Percentiles rank a stretch among this genome's conserved stretches.
Evolutionary conservation across 2,113 vertebrate species (phyloP).

Genomic region (Phycodurus eques): DNA sequence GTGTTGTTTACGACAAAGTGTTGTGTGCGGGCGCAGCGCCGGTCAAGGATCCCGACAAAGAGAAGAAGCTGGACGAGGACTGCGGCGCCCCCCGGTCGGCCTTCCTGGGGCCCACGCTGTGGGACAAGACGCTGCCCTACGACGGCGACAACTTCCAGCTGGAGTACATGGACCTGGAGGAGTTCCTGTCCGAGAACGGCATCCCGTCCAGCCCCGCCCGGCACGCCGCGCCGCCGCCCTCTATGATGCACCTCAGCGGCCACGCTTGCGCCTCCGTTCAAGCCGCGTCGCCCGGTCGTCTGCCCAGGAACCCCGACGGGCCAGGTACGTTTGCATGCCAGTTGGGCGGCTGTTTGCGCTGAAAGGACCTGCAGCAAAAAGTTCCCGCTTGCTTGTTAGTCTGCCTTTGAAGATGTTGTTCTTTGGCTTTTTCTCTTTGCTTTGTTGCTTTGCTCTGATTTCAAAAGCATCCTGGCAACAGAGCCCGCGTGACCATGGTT

Average conservation of each 20-base stretch:
- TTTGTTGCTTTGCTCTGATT: too few relatives aligned
- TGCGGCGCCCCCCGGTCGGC: constrained; percentile 81
- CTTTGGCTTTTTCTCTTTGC: too few relatives aligned
- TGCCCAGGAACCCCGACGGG: constrained; percentile 78
- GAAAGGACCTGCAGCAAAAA: too few relatives aligned
- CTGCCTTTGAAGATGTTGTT: too few relatives aligned
- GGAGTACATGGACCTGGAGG: constrained; percentile 99
- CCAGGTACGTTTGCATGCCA: constrained; percentile 74
- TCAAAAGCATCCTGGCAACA: too few relatives aligned
- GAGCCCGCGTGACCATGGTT: too few relatives aligned
- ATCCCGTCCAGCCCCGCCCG: constrained; percentile 89
- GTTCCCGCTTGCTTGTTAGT: too few relatives aligned
- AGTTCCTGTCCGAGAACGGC: constrained; percentile 96
- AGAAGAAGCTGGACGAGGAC: constrained; percentile 89
- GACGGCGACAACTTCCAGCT: constrained; percentile 95
- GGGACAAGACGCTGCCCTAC: constrained; percentile 95
- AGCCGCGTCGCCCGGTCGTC: constrained; percentile 77
- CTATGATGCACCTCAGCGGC: constrained; percentile 87
- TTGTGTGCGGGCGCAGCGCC: constrained; percentile 68
- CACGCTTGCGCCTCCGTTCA: constrained; percentile 81
- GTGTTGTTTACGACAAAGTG: not conserved
- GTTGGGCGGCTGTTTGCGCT: too few relatives aligned
- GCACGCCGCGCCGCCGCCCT: constrained; percentile 66
- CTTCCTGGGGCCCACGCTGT: constrained; percentile 92
- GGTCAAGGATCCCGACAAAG: constrained; percentile 85